phyloP scores from a whole-genome alignment of 1,140 invertebrate species.

The Copidosoma floridanum region DNA sequence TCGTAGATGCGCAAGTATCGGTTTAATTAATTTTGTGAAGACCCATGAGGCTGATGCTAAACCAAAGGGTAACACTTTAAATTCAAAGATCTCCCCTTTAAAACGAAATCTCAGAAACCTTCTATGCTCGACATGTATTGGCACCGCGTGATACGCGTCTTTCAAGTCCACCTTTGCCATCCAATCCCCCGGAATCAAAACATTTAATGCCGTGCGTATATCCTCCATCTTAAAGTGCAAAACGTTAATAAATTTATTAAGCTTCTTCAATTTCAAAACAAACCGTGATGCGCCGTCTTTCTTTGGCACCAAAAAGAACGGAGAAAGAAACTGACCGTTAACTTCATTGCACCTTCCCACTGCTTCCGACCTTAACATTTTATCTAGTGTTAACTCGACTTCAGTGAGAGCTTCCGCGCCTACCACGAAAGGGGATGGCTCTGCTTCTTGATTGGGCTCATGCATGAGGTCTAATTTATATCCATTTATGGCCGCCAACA shows the following conservation, averaged over 20 bases:
- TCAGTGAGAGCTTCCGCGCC: too few relatives aligned
- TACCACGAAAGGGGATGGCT: too few relatives aligned
- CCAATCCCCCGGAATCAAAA: not conserved
- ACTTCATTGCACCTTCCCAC: too few relatives aligned
- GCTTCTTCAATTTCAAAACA: slow-evolving; percentile 11
- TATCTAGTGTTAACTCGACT: too few relatives aligned
- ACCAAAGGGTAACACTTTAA: not conserved
- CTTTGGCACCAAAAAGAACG: slow-evolving; percentile 12
- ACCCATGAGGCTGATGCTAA: not conserved
- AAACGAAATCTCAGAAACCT: slow-evolving; percentile 6
- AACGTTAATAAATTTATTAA: slow-evolving; percentile 3
- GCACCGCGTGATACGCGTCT: slow-evolving; percentile 15
- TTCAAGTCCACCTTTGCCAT: slow-evolving; percentile 16
- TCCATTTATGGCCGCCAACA: too few relatives aligned
- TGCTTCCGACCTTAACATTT: too few relatives aligned
- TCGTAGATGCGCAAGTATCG: not conserved
- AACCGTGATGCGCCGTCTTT: not conserved
- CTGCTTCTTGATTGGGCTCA: too few relatives aligned
- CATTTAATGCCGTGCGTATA: not conserved
- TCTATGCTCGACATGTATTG: not conserved
- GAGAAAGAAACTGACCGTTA: slow-evolving; percentile 4
- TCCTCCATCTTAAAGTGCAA: slow-evolving; percentile 11
- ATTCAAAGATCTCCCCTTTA: not conserved
- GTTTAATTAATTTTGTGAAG: not conserved
- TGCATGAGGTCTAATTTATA: too few relatives aligned